A percentile compares a stretch with the other conserved stretches of the same genome.
Evolutionary conservation across 2,113 vertebrate genomes (phyloP).

Genomic region (Cyprinodon brontotheroides): DNA sequence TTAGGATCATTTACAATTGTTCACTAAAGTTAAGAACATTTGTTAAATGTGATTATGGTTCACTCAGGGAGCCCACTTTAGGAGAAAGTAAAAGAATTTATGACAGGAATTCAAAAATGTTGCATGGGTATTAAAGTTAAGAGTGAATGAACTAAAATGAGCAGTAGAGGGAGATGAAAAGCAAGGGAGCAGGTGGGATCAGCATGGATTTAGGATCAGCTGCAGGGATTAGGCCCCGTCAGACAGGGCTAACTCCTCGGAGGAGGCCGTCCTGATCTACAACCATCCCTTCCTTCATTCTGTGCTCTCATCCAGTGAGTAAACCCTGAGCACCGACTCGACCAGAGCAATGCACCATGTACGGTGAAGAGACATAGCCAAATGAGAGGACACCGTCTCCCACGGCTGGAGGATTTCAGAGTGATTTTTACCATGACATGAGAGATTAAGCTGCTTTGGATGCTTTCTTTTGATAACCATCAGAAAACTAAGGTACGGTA

Average conservation of each 20-base stretch:
- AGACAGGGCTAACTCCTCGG: conserved; percentile 48
- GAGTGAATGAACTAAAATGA: background rate
- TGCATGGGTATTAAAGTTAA: background rate
- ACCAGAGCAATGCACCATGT: background rate
- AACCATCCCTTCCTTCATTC: conserved; percentile 21
- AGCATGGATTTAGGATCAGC: conserved; percentile 63
- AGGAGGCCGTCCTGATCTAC: conserved; percentile 36
- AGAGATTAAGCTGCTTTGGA: conserved; percentile 15
- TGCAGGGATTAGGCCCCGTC: conserved; percentile 64
- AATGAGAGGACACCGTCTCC: conserved; percentile 13
- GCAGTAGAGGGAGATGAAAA: background rate
- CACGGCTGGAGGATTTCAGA: conserved; percentile 6
- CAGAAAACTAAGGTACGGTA: conserved; percentile 57
- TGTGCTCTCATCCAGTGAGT: conserved; percentile 33
- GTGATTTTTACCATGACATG: conserved; percentile 11
- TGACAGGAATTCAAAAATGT: background rate
- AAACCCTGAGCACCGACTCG: background rate
- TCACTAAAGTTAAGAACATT: too few relatives aligned
- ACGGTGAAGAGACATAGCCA: conserved; percentile 1
- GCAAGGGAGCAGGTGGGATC: conserved; percentile 59
- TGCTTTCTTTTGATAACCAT: conserved; percentile 10
- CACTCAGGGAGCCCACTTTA: too few relatives aligned
- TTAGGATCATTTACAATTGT: too few relatives aligned
- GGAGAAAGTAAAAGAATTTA: too few relatives aligned
- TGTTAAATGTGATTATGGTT: too few relatives aligned